These are phyloP conservation scores for Trididemnum miniatum DNA, from an alignment of 23 tunicate species.

Conservation along the genomic window DNA sequence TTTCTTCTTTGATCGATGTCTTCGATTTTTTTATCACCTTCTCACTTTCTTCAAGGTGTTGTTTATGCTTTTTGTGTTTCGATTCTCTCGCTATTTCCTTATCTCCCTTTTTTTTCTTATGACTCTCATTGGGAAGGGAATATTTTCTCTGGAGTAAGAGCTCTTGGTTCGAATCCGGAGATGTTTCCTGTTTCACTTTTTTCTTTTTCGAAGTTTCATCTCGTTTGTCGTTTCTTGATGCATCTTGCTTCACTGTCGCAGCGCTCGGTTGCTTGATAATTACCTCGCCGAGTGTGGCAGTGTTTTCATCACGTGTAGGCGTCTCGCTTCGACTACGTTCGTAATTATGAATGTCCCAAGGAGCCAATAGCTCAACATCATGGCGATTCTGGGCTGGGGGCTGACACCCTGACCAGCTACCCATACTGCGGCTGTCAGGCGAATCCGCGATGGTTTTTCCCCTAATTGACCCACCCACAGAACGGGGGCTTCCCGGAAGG, in stretches of 20 bases:
- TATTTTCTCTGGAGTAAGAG: not conserved
- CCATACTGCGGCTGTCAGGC: not conserved
- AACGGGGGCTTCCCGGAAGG: conserved; percentile 49
- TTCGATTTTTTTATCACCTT: not conserved
- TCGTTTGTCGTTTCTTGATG: not conserved
- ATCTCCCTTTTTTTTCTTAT: not conserved
- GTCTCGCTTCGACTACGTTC: conserved; percentile 84
- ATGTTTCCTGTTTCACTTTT: not conserved
- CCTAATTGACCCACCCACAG: conserved; percentile 12
- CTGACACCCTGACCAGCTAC: not conserved
- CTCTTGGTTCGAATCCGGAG: not conserved
- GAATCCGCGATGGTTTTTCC: conserved; percentile 34
- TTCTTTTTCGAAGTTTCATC: not conserved
- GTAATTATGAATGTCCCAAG: conserved; percentile 38
- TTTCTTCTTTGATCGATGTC: not conserved
- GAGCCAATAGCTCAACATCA: not conserved
- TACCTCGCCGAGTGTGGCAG: conserved; percentile 75
- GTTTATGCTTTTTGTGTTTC: not conserved
- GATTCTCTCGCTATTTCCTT: not conserved
- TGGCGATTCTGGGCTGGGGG: not conserved
- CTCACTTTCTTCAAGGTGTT: not conserved
- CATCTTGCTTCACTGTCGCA: not conserved
- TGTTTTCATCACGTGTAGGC: conserved; percentile 89
- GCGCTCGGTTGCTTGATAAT: conserved; percentile 78
- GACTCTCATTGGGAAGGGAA: not conserved